Percentiles rank a stretch among this genome's conserved stretches.
Evolutionary conservation across 1,140 invertebrate species (phyloP).

Genomic region (Drosophila kikkawai): DNA sequence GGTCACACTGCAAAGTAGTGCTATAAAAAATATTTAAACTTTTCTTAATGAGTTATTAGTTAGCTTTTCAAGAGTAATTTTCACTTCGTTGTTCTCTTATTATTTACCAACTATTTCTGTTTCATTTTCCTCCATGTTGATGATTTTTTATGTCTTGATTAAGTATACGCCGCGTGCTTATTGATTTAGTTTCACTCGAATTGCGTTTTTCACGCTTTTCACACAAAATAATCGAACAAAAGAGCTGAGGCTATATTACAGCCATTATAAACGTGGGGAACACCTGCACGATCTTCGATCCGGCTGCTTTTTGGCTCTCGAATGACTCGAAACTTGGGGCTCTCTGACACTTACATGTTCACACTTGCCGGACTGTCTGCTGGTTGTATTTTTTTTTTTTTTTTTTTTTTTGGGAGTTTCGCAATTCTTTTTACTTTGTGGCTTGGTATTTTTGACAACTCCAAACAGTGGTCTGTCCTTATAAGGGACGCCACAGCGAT

Average conservation of each 20-base stretch:
- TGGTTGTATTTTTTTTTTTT: background rate
- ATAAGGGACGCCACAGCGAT: slow-evolving; percentile 47
- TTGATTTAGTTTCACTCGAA: slow-evolving; percentile 76
- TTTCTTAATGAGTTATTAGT: background rate
- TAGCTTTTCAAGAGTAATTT: background rate
- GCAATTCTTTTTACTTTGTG: slow-evolving; percentile 63
- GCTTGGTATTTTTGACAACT: slow-evolving; percentile 70
- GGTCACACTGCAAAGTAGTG: background rate
- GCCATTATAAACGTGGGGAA: slow-evolving; percentile 36
- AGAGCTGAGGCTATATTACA: background rate
- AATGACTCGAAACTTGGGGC: slow-evolving; percentile 38
- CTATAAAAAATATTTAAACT: too few species aligned
- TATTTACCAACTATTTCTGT: background rate
- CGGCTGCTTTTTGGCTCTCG: slow-evolving; percentile 34
- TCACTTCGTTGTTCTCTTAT: background rate
- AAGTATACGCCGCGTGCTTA: slow-evolving; percentile 73
- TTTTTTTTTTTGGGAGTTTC: slow-evolving; percentile 28
- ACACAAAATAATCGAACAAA: slow-evolving; percentile 18
- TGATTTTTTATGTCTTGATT: slow-evolving; percentile 73
- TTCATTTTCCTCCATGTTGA: slow-evolving; percentile 7
- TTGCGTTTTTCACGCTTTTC: slow-evolving; percentile 56
- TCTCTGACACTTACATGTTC: slow-evolving; percentile 69
- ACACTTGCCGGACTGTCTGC: slow-evolving; percentile 52
- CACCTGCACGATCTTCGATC: slow-evolving; percentile 58
- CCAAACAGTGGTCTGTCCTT: slow-evolving; percentile 57